Conservation (phyloP, 1,140 invertebrate species). For the Hycleus phaleratus region DNA sequence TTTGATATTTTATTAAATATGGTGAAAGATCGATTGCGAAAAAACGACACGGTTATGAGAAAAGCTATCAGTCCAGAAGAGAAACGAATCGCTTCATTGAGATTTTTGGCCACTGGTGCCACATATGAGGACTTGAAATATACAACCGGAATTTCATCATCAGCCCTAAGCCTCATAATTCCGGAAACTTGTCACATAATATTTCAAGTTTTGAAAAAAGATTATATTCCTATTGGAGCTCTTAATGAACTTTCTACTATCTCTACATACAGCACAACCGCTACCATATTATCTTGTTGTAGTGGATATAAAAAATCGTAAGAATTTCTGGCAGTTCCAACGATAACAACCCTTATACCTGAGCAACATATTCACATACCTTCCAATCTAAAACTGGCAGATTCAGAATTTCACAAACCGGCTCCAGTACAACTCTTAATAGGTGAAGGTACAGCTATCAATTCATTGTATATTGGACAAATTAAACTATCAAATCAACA, state of each 20-base stretch:
- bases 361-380: background rate
- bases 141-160: slow-evolving; percentile 37
- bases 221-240: background rate
- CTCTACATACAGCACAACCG: too few species aligned
- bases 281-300: too few species aligned
- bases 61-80: slow-evolving; percentile 8
- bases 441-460: background rate
- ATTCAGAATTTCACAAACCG: background rate
- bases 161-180: slow-evolving; percentile 33
- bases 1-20: slow-evolving; percentile 4
- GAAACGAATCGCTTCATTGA: slow-evolving; percentile 24
- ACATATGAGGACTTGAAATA: slow-evolving; percentile 38
- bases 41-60: slow-evolving; percentile 28
- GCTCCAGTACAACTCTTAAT: background rate
- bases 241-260: too few species aligned
- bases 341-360: background rate
- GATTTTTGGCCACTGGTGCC: slow-evolving; percentile 29
- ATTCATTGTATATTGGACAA: background rate
- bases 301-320: too few species aligned
- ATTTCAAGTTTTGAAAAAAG: slow-evolving; percentile 5
- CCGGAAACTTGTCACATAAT: slow-evolving; percentile 34
- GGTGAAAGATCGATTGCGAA: slow-evolving; percentile 21
- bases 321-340: background rate
- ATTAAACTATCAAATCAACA: background rate
- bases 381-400: background rate